Evolutionary conservation across 2,797 vertebrate species (phyloP), one percentile per base, ranked within the genome.

Genomic region (Falco concolor): DNA sequence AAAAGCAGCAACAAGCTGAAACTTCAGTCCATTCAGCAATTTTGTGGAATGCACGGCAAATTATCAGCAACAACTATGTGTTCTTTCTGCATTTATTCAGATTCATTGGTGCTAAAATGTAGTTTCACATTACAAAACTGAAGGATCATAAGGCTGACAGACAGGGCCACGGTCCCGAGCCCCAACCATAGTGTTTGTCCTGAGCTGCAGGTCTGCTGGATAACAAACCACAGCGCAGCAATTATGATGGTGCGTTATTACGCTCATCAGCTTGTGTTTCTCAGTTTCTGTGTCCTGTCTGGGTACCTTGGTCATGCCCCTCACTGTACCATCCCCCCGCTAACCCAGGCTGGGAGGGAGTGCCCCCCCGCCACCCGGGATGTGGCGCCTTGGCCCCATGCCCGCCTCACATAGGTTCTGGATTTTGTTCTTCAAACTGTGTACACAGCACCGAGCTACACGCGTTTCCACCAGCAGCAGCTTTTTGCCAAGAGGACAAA

Each of bases 301-400:
- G 0, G 2, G 60, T 11, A 9, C 32, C 74, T n/a, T 57, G 53
- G 50, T 19, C 10, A 0, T 13, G 10, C 10, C 27, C 21, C 47
- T 59, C 36, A 1, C 23, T 8, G 8, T 42, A 9, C 8, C 28
- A 4, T 14, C 8, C 24, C 42, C 22, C 20, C 32, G 63, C 38
- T 6, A 5, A 2, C 18, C 3, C 1, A 5, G 12, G 69, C 27
- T 21, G 49, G 54, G 24, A 40, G 56, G 47, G 53, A 28, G 18
- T 10, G 49, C 36, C 36, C 32, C 32, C 40, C n/a, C 1, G 0
- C 22, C 45, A 2, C 20, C 5, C 5, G 0, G 56, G 53, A 68
- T 28, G 57, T 42, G 87, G 42, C 42, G 3, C 16, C 32, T 49
- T 25, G 54, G 38, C 45, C 40, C 40, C 1, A 0, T 6, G 3